These are phyloP conservation scores for Scaptomyza reducta DNA, from an alignment of 2,888 invertebrate species.

Conservation along the genomic window DNA sequence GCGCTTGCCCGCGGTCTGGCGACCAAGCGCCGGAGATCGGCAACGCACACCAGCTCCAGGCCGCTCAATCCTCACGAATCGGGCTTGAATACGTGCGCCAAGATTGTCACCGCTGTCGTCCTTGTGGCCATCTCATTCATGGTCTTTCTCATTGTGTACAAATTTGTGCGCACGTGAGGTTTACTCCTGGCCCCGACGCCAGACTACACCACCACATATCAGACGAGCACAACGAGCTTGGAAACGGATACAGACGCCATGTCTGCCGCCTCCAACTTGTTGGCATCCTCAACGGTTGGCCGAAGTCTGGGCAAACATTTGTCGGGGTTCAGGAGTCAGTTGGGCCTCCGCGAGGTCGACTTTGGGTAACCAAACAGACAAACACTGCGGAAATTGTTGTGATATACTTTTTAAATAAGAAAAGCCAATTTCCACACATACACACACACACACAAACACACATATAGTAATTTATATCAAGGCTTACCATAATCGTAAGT, in stretches of 20 bases:
- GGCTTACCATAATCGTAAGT: constrained; percentile 35
- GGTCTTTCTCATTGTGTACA: constrained; percentile 90
- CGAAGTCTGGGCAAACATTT: constrained; percentile 76
- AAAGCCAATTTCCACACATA: constrained; percentile 56
- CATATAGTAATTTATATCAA: constrained; percentile 14
- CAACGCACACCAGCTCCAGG: constrained; percentile 85
- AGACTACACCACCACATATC: constrained; percentile 82
- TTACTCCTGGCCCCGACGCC: constrained; percentile 89
- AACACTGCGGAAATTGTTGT: constrained; percentile 49
- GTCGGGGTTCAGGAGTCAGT: constrained; percentile 84
- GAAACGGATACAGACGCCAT: constrained; percentile 47
- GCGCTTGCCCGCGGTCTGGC: constrained; percentile 89
- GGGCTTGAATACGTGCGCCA: constrained; percentile 89
- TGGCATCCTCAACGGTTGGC: constrained; percentile 56
- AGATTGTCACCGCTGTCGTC: constrained; percentile 89
- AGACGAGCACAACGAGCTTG: constrained; percentile 62
- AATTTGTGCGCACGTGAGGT: constrained; percentile 91
- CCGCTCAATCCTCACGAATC: constrained; percentile 87
- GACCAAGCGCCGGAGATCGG: constrained; percentile 86
- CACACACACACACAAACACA: constrained; percentile 15
- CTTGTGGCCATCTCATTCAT: constrained; percentile 89
- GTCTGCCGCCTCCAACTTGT: constrained; percentile 24
- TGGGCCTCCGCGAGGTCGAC: constrained; percentile 78
- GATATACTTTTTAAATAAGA: constrained; percentile 69
- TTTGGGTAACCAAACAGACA: constrained; percentile 50